Base-by-base conservation (phyloP, 2,888 invertebrate genomes). In the Agriopis marginaria region DNA sequence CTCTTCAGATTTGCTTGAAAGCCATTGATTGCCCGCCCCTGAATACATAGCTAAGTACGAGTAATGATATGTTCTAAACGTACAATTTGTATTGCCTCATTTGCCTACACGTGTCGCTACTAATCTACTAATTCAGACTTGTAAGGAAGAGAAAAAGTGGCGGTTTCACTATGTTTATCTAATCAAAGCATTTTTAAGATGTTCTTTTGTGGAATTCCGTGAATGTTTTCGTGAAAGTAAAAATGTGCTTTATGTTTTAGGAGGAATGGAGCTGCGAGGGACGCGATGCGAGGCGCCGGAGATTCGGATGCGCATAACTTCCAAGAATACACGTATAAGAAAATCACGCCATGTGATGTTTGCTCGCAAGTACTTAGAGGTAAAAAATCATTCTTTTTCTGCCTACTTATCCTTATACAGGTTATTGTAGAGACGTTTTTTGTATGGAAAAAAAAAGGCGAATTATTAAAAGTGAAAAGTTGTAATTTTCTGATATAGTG, bases 301-400 rank as follows among this genome's bases (percentile, higher is more conserved):
- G 97, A 97, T 80, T 95, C 95, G 17, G 97, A 96, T 67, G 96
- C 96, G 75, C 98, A 98, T 91, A 97, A 97, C 87, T 97, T 98
- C 94, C 97, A 98, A 91, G 98, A 98, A 91, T 98, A 98, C 91
- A 98, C 98, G 45, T 98, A 98, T 92, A 98, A 98, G 94, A 98
- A 98, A 94, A 98, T 98, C 82, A 98, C 98, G 56, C 98, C 98
- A 42, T 98, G 98, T 91, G 98, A 98, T 90, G 96, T 98, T 78
- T 98, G 98, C 92, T 98, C 98, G 72, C 98, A 98, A 95, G 98
- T 98, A 65, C 95, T 98, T 67, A 95, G 98, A 95, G 98, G 98
- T 97, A 94, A 42, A 10, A 42, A 42, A 7, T 42, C 42, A 0
- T 9, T 1, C 7, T 9, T 9, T 7, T 42, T 42, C 42, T 42